phyloP scores from a whole-genome alignment of 2,888 invertebrate genomes.

The Macroteleia sp. region DNA sequence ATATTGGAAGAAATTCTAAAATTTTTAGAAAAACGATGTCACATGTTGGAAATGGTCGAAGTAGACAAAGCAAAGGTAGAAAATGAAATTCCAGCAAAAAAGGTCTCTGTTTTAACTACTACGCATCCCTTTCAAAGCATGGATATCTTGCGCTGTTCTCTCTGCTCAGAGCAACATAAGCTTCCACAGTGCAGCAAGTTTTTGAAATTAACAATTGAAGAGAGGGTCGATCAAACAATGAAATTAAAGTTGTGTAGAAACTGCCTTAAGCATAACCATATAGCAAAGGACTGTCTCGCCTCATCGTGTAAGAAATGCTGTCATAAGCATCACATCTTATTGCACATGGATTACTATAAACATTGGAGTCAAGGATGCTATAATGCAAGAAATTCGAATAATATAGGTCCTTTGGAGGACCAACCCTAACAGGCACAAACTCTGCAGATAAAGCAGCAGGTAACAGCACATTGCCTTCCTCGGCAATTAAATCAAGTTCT shows the following conservation, averaged over 20 bases:
- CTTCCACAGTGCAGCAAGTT: background rate
- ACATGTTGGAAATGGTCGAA: background rate
- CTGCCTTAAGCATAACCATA: background rate
- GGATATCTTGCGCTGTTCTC: background rate
- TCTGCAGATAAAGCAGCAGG: no score
- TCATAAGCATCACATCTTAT: background rate
- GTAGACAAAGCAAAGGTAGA: background rate
- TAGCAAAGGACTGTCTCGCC: background rate
- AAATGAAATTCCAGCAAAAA: background rate
- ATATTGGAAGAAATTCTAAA: background rate
- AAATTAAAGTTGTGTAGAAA: background rate
- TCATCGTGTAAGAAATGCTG: slow-evolving; percentile 1
- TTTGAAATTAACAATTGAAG: background rate
- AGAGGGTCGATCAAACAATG: background rate
- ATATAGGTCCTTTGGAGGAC: no score
- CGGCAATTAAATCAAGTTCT: no score
- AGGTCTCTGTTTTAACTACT: background rate
- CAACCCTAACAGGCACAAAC: no score
- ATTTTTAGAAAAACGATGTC: slow-evolving; percentile 7
- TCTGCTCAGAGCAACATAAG: background rate
- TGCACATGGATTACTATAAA: background rate
- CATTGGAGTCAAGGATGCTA: background rate
- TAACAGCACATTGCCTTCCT: no score
- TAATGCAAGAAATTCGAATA: no score
- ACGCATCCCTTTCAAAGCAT: no score